Evolutionary conservation across 2,113 vertebrate genomes (phyloP).

Genomic region (Coturnix japonica): DNA sequence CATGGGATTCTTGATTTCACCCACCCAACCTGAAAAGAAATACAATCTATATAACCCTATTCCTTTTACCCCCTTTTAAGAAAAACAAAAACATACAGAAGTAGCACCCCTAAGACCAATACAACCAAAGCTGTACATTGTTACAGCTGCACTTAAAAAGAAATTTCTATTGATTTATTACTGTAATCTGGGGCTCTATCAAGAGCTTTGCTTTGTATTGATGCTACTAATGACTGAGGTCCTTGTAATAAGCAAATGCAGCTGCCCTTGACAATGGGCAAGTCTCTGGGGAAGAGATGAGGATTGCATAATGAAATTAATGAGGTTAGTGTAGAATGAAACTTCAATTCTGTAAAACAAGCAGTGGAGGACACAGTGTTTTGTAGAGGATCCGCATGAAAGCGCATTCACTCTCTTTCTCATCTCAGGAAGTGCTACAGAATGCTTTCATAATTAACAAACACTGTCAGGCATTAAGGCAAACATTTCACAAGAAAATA

Average conservation of each 20-base stretch:
- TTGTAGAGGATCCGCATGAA: neutral
- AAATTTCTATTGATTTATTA: constrained; percentile 51
- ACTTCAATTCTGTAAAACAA: neutral
- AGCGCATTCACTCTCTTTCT: neutral
- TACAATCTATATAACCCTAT: neutral
- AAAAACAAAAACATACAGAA: neutral
- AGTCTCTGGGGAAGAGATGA: constrained; percentile 41
- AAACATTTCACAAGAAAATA: neutral
- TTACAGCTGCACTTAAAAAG: constrained; percentile 30
- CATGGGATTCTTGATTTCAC: neutral
- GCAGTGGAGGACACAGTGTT: neutral
- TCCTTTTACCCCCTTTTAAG: neutral
- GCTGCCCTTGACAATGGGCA: constrained; percentile 66
- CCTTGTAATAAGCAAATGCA: constrained; percentile 67
- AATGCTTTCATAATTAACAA: neutral
- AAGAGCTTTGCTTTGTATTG: constrained; percentile 47
- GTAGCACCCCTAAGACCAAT: neutral
- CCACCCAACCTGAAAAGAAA: neutral
- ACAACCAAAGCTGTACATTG: neutral
- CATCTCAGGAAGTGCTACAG: neutral
- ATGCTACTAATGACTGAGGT: constrained; percentile 42
- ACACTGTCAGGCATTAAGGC: neutral
- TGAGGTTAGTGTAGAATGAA: neutral
- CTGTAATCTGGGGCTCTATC: neutral
- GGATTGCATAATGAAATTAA: constrained; percentile 39